phyloP scores from a whole-genome alignment of 2,797 vertebrate genomes.

The Galago senegalensis region DNA sequence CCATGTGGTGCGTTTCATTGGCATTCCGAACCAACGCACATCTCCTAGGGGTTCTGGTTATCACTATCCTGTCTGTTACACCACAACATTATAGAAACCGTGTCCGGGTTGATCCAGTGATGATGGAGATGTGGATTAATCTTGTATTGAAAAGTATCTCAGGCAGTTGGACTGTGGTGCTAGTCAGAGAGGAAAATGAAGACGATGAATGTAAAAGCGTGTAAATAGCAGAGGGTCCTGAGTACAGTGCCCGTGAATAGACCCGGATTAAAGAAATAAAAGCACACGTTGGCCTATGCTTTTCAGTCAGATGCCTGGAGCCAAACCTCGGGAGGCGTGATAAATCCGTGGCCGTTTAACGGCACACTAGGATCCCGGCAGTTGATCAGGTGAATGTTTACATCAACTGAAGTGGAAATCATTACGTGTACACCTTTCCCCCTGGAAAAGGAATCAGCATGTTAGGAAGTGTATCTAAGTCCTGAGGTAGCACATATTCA shows the following conservation, averaged over 20 bases:
- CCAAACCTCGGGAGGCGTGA: constrained; percentile 78
- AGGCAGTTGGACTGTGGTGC: constrained; percentile 80
- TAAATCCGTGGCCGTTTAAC: constrained; percentile 80
- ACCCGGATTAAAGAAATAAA: constrained; percentile 82
- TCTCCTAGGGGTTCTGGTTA: constrained; percentile 79
- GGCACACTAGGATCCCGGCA: constrained; percentile 67
- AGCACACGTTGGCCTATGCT: constrained; percentile 79
- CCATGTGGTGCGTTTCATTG: constrained; percentile 81
- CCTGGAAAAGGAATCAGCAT: constrained; percentile 80
- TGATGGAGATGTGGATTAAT: constrained; percentile 85
- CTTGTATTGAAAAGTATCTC: constrained; percentile 85
- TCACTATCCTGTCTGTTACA: constrained; percentile 86
- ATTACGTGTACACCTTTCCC: constrained; percentile 81
- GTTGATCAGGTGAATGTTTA: constrained; percentile 82
- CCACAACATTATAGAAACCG: constrained; percentile 84
- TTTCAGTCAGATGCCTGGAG: constrained; percentile 85
- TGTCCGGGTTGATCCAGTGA: constrained; percentile 80
- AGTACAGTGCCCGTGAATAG: constrained; percentile 70
- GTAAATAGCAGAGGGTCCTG: constrained; percentile 74
- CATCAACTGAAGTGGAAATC: constrained; percentile 83
- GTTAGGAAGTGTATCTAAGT: constrained; percentile 80
- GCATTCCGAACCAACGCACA: constrained; percentile 72
- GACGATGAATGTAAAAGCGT: constrained; percentile 84
- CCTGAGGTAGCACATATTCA: constrained; percentile 72
- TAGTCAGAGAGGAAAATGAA: constrained; percentile 83